Base-by-base conservation (phyloP, 2,888 invertebrate species). In the Nomada flava region DNA sequence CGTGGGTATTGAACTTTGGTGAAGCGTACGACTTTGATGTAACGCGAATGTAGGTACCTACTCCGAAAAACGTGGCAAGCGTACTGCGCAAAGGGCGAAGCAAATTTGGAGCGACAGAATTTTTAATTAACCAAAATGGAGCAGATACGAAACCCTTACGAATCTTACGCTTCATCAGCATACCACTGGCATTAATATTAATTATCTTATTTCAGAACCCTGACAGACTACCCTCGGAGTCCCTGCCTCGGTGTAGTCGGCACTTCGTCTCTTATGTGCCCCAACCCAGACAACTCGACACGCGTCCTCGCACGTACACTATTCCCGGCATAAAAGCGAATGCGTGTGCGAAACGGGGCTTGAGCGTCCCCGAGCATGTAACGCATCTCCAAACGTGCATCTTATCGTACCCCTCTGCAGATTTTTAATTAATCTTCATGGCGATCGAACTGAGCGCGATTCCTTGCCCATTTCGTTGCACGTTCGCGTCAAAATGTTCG, bases 241-340 rank as follows among this genome's bases (percentile, higher is more conserved):
- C 80, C 80, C 76, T 79, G 70, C 76, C 69, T 82, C 59, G 70
- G 65, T 55, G 71, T 75, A 78, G 82, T 67, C 71, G 78, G 60
- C 71, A 68, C 76, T 74, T 52, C 67, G 63, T 68, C 79, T 82
- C 80, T 79, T 79, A 60, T 63, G 50, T 73, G 60, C 64, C 75
- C 72, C 77, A 63, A 76, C 74, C 79, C 79, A 86, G 86, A 85
- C 85, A 72, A 79, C 85, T 83, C 79, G 81, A 85, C 81, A 75
- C 59, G 79, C 87, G 81, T 85, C 80, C 83, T 85, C 80, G 86
- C 82, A 68, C 81, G 69, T 52, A 85, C 83, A 72, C 15, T 4
- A 3, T 70, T 65, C 64, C 63, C 47, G 53, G 53, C 76, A 76
- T 72, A 74, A 86, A 82, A 80, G 75, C 69, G 71, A n/a, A n/a